A percentile compares a stretch with the other conserved stretches of the same genome.
These are phyloP conservation scores for Acanthochromis polyacanthus DNA, from an alignment of 2,113 vertebrate species.

Conservation along the genomic window DNA sequence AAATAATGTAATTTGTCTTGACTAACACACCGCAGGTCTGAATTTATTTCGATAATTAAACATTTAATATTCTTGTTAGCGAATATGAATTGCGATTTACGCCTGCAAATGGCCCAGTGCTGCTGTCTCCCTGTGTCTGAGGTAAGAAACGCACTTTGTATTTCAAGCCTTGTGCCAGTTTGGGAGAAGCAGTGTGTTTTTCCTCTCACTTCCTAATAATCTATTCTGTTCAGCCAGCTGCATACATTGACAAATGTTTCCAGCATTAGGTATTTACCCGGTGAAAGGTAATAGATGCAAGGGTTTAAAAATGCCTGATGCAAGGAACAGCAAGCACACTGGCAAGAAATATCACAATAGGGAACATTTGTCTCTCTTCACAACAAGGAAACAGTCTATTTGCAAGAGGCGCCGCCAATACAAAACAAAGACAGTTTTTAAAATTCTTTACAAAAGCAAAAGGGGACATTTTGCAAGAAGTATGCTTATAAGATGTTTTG, in stretches of 20 bases:
- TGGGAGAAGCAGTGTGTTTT: constrained; percentile 79
- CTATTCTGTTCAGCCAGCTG: constrained; percentile 86
- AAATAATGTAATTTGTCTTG: constrained; percentile 56
- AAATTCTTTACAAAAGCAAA: constrained; percentile 2
- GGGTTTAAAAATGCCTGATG: constrained; percentile 82
- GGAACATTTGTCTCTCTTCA: constrained; percentile 63
- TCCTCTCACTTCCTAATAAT: constrained; percentile 85
- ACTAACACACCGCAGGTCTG: constrained; percentile 19
- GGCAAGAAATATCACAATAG: constrained; percentile 64
- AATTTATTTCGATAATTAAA: constrained; percentile 28
- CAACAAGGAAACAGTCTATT: constrained; percentile 55
- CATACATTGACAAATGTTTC: constrained; percentile 88
- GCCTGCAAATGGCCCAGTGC: constrained; percentile 31
- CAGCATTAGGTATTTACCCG: constrained; percentile 85
- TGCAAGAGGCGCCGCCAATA: constrained; percentile 13
- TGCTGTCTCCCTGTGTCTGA: constrained; percentile 46
- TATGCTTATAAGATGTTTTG: neutral
- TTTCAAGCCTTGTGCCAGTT: constrained; percentile 68
- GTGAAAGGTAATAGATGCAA: constrained; percentile 85
- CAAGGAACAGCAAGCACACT: constrained; percentile 72
- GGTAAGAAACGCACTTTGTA: constrained; percentile 58
- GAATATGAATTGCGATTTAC: constrained; percentile 32
- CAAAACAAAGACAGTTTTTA: neutral
- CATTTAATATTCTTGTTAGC: constrained; percentile 44
- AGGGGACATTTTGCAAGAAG: neutral